phyloP scores from a whole-genome alignment of 2,113 vertebrate species.

The Sitta europaea region DNA sequence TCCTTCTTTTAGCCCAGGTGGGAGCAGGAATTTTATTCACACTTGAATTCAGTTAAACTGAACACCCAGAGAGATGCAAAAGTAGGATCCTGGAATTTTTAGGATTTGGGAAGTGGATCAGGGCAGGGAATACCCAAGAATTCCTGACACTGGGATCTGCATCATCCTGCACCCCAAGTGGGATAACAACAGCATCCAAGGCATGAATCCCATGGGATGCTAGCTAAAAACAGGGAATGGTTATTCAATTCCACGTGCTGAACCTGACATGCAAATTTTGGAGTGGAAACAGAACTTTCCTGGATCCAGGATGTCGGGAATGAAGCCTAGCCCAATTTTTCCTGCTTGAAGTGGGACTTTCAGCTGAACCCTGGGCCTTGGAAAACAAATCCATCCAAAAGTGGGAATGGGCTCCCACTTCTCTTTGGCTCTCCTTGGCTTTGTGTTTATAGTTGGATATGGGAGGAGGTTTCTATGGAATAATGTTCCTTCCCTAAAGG shows the following conservation, averaged over 20 bases:
- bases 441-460: neutral
- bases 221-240: neutral
- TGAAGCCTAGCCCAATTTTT: neutral
- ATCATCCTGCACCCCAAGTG: neutral
- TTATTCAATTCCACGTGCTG: neutral
- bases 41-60: fast-evolving
- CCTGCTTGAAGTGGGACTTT: neutral
- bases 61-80: neutral
- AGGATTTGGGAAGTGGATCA: neutral
- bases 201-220: neutral
- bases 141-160: neutral
- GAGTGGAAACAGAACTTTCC: neutral
- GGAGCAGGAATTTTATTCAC: neutral
- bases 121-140: neutral
- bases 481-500: neutral
- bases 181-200: neutral
- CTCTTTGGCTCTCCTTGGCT: neutral
- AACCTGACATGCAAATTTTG: neutral
- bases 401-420: neutral
- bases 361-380: neutral
- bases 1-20: neutral
- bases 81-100: neutral
- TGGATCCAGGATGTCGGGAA: fast-evolving
- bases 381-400: neutral
- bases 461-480: neutral